Conservation (phyloP, 92 coral and sea anemone species). For the Metridium senile region DNA sequence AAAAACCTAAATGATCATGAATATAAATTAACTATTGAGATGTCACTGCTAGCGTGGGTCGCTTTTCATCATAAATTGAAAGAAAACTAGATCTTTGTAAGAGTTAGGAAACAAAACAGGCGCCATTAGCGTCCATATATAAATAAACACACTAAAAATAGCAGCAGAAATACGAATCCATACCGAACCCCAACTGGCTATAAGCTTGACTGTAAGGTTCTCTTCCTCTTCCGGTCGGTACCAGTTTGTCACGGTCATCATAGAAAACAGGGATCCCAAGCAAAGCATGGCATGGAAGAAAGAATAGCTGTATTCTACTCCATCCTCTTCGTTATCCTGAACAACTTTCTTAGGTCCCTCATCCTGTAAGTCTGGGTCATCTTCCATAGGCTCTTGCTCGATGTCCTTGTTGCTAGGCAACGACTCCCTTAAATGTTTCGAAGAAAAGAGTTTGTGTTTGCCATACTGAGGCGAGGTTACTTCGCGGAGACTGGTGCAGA, state of each 20-base stretch:
- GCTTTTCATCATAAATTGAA: constrained; percentile 81
- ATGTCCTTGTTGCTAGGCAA: constrained; percentile 18
- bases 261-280: constrained; percentile 81
- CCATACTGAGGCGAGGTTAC: constrained; percentile 94
- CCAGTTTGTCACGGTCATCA: constrained; percentile 97
- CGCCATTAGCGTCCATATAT: constrained; percentile 92
- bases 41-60: too few species aligned
- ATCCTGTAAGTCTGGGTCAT: constrained; percentile 2
- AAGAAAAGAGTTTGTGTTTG: constrained; percentile 47
- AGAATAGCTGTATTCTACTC: constrained; percentile 91
- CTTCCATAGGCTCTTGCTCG: constrained; percentile 7
- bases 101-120: constrained; percentile 94
- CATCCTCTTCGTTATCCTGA: constrained; percentile 75
- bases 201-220: constrained; percentile 79
- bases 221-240: constrained; percentile 97
- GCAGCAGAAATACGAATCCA: constrained; percentile 96
- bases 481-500: constrained; percentile 71
- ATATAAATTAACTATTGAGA: too few species aligned
- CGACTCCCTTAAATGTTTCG: constrained; percentile 9
- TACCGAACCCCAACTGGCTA: constrained; percentile 96
- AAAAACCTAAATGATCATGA: too few species aligned
- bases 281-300: constrained; percentile 88
- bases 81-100: constrained; percentile 85
- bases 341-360: constrained; percentile 17
- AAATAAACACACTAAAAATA: constrained; percentile 92